These are phyloP conservation scores for Heliconius erato DNA, from an alignment of 2,888 invertebrate genomes.

Conservation along the genomic window DNA sequence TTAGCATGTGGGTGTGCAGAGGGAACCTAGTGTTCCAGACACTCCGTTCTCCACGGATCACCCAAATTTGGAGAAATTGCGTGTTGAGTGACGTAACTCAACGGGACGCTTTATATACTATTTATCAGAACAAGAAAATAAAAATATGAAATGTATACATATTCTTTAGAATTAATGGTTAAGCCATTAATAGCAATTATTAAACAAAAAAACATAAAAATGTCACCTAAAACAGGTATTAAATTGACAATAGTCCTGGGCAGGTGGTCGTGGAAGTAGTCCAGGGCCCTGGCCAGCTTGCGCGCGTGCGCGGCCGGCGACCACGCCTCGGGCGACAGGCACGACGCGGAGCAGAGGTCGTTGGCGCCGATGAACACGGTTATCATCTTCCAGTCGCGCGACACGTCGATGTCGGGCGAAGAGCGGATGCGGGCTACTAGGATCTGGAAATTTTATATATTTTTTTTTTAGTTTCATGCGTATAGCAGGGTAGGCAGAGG, in stretches of 20 bases:
- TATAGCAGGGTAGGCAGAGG: no score
- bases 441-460: conserved; percentile 67
- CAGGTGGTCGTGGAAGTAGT: conserved; percentile 88
- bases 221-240: conserved; percentile 89
- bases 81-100: no score
- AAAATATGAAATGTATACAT: no score
- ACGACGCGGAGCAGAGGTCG: conserved; percentile 91
- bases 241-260: conserved; percentile 90
- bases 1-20: no score
- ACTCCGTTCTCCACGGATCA: no score
- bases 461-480: no score
- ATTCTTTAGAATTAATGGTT: no score
- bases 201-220: not conserved
- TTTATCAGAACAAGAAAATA: no score
- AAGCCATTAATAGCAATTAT: no score
- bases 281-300: conserved; percentile 87
- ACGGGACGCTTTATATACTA: no score
- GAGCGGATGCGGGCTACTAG: conserved; percentile 88
- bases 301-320: conserved; percentile 87
- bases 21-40: no score
- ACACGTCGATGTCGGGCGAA: conserved; percentile 86
- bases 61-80: no score
- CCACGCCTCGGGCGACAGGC: conserved; percentile 85
- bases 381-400: conserved; percentile 90
- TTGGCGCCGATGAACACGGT: conserved; percentile 92